phyloP scores from a whole-genome alignment of 2,113 vertebrate species.

The Fulica atra region DNA sequence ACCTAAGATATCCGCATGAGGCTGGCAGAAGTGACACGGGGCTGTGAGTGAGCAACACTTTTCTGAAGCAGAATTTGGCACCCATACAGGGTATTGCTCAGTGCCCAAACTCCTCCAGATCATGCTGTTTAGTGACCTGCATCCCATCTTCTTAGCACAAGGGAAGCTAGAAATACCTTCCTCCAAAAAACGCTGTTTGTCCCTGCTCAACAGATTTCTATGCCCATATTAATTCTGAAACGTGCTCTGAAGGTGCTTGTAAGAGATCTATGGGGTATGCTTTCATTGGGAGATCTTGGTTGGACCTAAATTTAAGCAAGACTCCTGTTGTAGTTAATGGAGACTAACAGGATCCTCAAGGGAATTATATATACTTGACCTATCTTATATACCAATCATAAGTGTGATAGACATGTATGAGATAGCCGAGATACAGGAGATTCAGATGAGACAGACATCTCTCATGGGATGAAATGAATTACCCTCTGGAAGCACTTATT shows the following conservation, averaged over 20 bases:
- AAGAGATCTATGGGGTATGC: background rate
- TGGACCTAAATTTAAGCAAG: background rate
- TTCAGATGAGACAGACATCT: constrained; percentile 25
- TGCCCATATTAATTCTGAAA: background rate
- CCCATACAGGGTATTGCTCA: background rate
- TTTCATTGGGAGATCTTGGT: background rate
- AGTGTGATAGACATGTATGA: constrained; percentile 22
- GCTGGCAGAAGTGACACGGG: background rate
- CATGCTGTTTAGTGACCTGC: rapidly evolving
- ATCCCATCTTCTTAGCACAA: rapidly evolving
- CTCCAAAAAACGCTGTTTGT: background rate
- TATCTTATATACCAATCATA: constrained; percentile 46
- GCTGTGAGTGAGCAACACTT: background rate
- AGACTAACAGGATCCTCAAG: background rate
- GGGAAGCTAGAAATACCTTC: background rate
- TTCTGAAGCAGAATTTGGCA: background rate
- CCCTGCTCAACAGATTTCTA: background rate
- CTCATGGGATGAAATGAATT: constrained; percentile 37
- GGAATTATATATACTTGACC: background rate
- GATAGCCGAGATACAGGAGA: background rate
- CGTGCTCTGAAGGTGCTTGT: background rate
- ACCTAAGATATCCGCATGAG: background rate
- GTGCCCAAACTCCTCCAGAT: background rate
- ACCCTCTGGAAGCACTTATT: constrained; percentile 53
- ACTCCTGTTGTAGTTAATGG: background rate